Percentiles rank a stretch among this genome's conserved stretches.
Conservation (phyloP, 1,140 invertebrate genomes). For the Tribolium castaneum region DNA sequence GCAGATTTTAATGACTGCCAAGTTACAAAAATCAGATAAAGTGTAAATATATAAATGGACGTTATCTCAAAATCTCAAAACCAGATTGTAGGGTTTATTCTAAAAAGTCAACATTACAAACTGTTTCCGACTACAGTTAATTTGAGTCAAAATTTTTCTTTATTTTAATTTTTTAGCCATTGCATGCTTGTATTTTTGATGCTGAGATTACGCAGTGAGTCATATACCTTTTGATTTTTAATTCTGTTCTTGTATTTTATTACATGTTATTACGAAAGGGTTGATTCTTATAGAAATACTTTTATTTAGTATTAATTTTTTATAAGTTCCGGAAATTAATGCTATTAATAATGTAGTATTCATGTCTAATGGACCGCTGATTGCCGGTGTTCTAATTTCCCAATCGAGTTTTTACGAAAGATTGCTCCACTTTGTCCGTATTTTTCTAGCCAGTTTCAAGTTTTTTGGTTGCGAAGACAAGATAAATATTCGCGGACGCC, state of each 20-base stretch:
- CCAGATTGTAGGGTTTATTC: not conserved
- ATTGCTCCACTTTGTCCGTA: constrained; percentile 20
- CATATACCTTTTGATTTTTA: not conserved
- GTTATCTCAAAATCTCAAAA: not conserved
- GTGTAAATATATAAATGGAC: not conserved
- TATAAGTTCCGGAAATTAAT: not conserved
- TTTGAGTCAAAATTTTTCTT: not conserved
- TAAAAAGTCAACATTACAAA: not conserved
- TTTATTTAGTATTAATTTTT: not conserved
- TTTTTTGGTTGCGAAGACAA: constrained; percentile 17
- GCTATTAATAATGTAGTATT: too few relatives aligned
- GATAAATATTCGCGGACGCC: constrained; percentile 30
- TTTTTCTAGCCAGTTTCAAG: constrained; percentile 26
- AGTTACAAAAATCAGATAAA: not conserved
- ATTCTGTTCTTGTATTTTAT: not conserved
- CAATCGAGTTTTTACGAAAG: constrained; percentile 1
- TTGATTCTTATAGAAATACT: not conserved
- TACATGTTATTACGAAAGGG: not conserved
- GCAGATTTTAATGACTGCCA: not conserved
- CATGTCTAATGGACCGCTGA: not conserved
- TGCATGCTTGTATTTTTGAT: constrained; percentile 6
- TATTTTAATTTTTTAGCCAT: constrained; percentile 3
- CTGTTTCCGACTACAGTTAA: not conserved
- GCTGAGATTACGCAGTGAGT: constrained; percentile 14
- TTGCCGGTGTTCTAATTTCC: not conserved